A percentile compares a stretch with the other conserved stretches of the same genome.
phyloP scores from a whole-genome alignment of 2,888 invertebrate genomes.

The Hirtodrosophila confusa region DNA sequence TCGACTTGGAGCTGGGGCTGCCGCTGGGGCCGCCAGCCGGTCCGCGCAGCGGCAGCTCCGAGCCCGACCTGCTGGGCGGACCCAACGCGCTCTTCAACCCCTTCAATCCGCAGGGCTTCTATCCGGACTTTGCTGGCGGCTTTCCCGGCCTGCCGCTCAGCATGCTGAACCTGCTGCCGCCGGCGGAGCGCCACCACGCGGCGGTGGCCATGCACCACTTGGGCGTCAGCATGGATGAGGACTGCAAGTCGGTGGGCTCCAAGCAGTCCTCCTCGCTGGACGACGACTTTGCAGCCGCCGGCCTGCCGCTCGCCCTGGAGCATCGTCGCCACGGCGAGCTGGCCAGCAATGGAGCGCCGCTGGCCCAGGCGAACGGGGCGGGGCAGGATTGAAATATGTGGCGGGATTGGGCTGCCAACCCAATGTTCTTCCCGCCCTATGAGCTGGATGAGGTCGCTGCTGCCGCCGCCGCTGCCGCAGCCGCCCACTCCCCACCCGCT shows the following conservation, averaged over 20 bases:
- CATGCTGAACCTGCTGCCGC: constrained; percentile 93
- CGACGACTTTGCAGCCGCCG: constrained; percentile 87
- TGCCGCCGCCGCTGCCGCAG: constrained; percentile 25
- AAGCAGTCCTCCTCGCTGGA: constrained; percentile 86
- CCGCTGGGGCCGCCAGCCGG: constrained; percentile 73
- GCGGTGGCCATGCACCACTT: constrained; percentile 86
- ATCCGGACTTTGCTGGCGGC: constrained; percentile 91
- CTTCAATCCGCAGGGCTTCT: constrained; percentile 90
- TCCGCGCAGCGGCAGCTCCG: constrained; percentile 88
- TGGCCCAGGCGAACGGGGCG: constrained; percentile 88
- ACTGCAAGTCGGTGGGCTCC: constrained; percentile 88
- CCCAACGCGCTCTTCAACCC: constrained; percentile 90
- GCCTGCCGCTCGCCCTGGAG: constrained; percentile 83
- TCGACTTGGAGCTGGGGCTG: constrained; percentile 71
- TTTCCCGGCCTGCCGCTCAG: constrained; percentile 92
- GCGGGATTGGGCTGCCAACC: constrained; percentile 84
- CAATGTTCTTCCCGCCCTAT: constrained; percentile 83
- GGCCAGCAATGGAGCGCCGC: constrained; percentile 53
- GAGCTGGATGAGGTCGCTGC: constrained; percentile 63
- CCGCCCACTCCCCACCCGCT: constrained; percentile 38
- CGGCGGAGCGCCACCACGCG: constrained; percentile 88
- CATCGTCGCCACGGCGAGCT: constrained; percentile 66
- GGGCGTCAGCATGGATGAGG: constrained; percentile 86
- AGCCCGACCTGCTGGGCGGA: constrained; percentile 87
- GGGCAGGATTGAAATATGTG: constrained; percentile 88